Evolutionary conservation across 1,140 invertebrate genomes (phyloP), one percentile per base, ranked within the genome.

Genomic region (Lasaia peninsularis): DNA sequence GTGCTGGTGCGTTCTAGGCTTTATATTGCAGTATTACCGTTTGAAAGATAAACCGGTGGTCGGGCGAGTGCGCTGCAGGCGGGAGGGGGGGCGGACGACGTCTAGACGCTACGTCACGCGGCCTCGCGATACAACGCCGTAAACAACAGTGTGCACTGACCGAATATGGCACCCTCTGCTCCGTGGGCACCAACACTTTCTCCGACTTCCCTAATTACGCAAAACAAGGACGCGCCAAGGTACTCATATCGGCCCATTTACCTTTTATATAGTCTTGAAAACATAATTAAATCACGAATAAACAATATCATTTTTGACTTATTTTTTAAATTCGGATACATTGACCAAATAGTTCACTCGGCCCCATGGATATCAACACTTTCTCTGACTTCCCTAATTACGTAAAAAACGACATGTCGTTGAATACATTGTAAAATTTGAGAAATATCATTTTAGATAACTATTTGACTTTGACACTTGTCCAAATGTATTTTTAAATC

Each of bases 61-160:
- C 75, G 79, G 73, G 73, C 70, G 71, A 69, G 74, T 76, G 80
- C 75, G 77, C 67, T 69, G 73, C 58, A 65, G 67, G 67, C 21
- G 67, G 60, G 55, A 62, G n/a, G 67, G 62, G 62, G 73, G 69
- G 68, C 63, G 67, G 59, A 55, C 64, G 74, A 71, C 75, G 84
- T 87, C 84, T 87, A 87, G 84, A 87, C 84, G 80, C 84, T 87
- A 87, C 84, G 84, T 87, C 84, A 87, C 78, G 65, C 78, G 84
- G 84, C 84, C 84, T 87, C 84, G 84, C 78, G 84, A 82, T 85
- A 82, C 71, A 74, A 74, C 82, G 78, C 74, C 82, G 75, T 87
- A 87, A 87, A 87, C 84, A 87, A 87, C 80, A 80, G 75, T 87
- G 84, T 87, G 82, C 81, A 84, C 75, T 87, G 84, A 86, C 84